Evolutionary conservation across 2,888 invertebrate species (phyloP).

Genomic region (Drosophila pullipes): DNA sequence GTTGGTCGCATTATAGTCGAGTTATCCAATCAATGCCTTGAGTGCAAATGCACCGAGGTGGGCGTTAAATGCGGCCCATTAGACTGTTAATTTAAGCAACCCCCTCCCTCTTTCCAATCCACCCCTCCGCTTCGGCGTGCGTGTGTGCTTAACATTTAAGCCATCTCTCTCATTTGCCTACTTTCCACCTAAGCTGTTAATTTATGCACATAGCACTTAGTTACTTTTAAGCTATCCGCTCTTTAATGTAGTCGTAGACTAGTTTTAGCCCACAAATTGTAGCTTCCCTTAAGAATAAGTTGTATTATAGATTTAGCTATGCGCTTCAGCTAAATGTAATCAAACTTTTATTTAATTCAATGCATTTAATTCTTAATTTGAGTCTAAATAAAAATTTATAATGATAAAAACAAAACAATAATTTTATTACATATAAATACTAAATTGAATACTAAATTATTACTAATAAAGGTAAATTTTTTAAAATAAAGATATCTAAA

Average conservation of each 20-base stretch:
- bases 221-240: background rate
- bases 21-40: conserved; percentile 92
- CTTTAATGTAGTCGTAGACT: background rate
- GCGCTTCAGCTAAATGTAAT: background rate
- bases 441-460: background rate
- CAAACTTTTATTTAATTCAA: conserved; percentile 15
- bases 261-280: conserved; percentile 5
- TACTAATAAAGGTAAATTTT: background rate
- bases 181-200: conserved; percentile 11
- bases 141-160: conserved; percentile 22
- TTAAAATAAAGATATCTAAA: background rate
- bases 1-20: conserved; percentile 93
- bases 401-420: background rate
- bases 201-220: conserved; percentile 29
- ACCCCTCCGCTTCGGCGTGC: background rate
- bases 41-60: conserved; percentile 94
- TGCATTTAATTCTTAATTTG: conserved; percentile 41
- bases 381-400: conserved; percentile 1
- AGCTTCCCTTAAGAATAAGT: conserved; percentile 45
- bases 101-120: background rate
- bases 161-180: conserved; percentile 3
- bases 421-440: background rate
- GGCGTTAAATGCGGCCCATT: conserved; percentile 93
- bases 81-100: conserved; percentile 86
- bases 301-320: conserved; percentile 63